Conservation (phyloP, 2,113 vertebrate species). For the Lampris incognitus region DNA sequence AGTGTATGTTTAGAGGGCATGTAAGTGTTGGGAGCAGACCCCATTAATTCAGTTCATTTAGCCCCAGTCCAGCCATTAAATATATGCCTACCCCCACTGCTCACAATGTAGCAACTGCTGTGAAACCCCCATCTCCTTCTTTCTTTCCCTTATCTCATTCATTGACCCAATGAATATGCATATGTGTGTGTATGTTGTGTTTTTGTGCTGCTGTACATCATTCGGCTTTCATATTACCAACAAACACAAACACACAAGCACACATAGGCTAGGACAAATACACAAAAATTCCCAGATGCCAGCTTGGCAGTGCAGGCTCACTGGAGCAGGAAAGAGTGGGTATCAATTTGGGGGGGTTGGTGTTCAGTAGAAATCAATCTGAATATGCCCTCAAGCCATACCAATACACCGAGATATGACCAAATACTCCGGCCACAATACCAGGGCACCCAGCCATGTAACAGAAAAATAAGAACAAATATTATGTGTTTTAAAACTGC, state of each 20-base stretch:
- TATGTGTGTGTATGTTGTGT: slow-evolving; percentile 9
- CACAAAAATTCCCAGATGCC: neutral
- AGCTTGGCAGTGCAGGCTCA: slow-evolving; percentile 12
- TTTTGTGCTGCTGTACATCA: slow-evolving; percentile 16
- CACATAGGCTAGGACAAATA: neutral
- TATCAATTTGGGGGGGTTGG: slow-evolving; percentile 17
- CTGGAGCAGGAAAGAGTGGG: slow-evolving; percentile 28
- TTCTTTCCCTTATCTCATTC: slow-evolving; percentile 26
- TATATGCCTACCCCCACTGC: slow-evolving; percentile 74
- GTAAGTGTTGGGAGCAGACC: slow-evolving; percentile 76
- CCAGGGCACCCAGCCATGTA: slow-evolving; percentile 32
- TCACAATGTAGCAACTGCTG: slow-evolving; percentile 51
- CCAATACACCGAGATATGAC: slow-evolving; percentile 42
- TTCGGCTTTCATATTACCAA: neutral
- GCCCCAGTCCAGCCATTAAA: slow-evolving; percentile 79
- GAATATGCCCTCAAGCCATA: slow-evolving; percentile 25
- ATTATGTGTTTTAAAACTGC: slow-evolving; percentile 27
- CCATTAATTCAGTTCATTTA: slow-evolving; percentile 84
- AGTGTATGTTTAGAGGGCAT: slow-evolving; percentile 78
- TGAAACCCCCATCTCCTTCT: slow-evolving; percentile 55
- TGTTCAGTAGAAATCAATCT: slow-evolving; percentile 39
- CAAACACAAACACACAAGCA: slow-evolving; percentile 6
- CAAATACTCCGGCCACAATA: slow-evolving; percentile 28
- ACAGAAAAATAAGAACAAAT: slow-evolving; percentile 37
- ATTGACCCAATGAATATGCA: slow-evolving; percentile 4